These are phyloP conservation scores for Nautilus pompilius DNA, from an alignment of 1,140 invertebrate genomes.

Conservation along the genomic window DNA sequence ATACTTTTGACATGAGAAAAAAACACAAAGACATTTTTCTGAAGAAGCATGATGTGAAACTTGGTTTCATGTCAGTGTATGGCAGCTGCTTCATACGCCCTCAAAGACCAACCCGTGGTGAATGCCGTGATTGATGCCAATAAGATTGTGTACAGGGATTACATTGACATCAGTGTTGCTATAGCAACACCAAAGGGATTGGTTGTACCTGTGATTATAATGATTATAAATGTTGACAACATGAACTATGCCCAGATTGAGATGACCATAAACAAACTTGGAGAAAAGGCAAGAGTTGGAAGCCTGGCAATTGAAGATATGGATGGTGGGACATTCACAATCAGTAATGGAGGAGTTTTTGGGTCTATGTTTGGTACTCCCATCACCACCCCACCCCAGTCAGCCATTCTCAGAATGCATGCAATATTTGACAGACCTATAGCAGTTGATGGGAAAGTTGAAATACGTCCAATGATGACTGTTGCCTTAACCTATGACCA, in stretches of 20 bases:
- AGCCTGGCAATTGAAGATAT: slow-evolving; percentile 95
- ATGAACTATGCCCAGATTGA: slow-evolving; percentile 99
- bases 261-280: slow-evolving; percentile 79
- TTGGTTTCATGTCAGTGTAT: slow-evolving; percentile 99
- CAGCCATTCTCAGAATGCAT: slow-evolving; percentile 99
- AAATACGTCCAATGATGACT: slow-evolving; percentile 99
- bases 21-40: slow-evolving; percentile 62
- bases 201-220: slow-evolving; percentile 88
- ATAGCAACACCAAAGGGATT: slow-evolving; percentile 99
- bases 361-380: slow-evolving; percentile 97
- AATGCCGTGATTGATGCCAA: slow-evolving; percentile 98
- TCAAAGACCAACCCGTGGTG: slow-evolving; percentile 92
- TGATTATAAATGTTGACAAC: slow-evolving; percentile 80
- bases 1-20: slow-evolving; percentile 93
- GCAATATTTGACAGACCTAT: slow-evolving; percentile 94
- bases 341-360: slow-evolving; percentile 98
- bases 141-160: slow-evolving; percentile 94
- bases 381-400: slow-evolving; percentile 99
- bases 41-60: slow-evolving; percentile 73
- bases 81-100: slow-evolving; percentile 88
- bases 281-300: slow-evolving; percentile 79
- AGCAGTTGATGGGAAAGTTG: slow-evolving; percentile 93
- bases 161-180: slow-evolving; percentile 97
- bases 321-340: slow-evolving; percentile 99
- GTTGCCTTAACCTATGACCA: slow-evolving; percentile 99